phyloP scores from a whole-genome alignment of 2,797 vertebrate species.

The Decapterus maruadsi region DNA sequence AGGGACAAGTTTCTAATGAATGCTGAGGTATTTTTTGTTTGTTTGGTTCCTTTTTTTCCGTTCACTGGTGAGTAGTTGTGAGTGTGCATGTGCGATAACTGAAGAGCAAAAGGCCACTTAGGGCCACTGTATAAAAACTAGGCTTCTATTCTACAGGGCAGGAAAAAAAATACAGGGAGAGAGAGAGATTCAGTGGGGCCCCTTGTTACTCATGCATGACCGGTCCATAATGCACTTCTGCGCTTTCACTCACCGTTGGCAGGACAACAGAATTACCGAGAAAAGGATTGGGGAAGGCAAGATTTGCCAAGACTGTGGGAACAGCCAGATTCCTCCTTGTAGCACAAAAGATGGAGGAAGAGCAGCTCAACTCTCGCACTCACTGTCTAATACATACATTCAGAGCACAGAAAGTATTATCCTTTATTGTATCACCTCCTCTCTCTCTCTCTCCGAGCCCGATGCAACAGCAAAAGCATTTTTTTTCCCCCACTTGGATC shows the following conservation, averaged over 20 bases:
- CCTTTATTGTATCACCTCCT: constrained; percentile 47
- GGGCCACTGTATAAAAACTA: constrained; percentile 66
- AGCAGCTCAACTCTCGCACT: constrained; percentile 61
- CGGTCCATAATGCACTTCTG: constrained; percentile 84
- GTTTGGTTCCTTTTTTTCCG: constrained; percentile 27
- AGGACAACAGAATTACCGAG: constrained; percentile 84
- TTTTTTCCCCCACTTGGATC: constrained; percentile 19
- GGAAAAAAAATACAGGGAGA: constrained; percentile 32
- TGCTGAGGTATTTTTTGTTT: constrained; percentile 50
- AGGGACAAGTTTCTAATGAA: constrained; percentile 67
- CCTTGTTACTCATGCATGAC: constrained; percentile 85
- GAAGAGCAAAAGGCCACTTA: constrained; percentile 57
- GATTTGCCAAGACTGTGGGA: constrained; percentile 82
- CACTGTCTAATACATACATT: constrained; percentile 60
- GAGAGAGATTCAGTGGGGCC: constrained; percentile 64
- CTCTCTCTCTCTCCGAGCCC: constrained; percentile 33
- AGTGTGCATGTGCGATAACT: constrained; percentile 45
- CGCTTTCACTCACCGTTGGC: constrained; percentile 83
- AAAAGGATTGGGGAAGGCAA: constrained; percentile 75
- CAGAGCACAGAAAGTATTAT: constrained; percentile 49
- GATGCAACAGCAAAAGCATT: constrained; percentile 8
- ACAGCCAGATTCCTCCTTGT: constrained; percentile 73
- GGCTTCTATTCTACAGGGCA: constrained; percentile 66
- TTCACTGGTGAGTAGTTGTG: constrained; percentile 39
- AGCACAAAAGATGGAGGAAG: constrained; percentile 72